Percentiles rank a stretch among this genome's conserved stretches.
These are phyloP conservation scores for Euleptes europaea DNA, from an alignment of 2,113 vertebrate species.

Conservation along the genomic window DNA sequence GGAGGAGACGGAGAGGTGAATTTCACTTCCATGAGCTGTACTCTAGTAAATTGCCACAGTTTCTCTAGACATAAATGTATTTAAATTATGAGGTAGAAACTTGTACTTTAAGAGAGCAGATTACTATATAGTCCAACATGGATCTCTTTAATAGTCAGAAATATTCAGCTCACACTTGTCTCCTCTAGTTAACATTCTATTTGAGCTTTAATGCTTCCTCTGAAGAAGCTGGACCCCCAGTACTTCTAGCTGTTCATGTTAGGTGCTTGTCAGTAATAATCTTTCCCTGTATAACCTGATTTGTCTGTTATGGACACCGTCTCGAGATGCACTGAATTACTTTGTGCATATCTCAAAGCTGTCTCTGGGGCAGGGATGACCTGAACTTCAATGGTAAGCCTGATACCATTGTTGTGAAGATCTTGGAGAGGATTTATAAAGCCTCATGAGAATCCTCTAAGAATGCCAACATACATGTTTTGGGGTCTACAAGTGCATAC, in stretches of 20 bases:
- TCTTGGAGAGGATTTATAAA: not conserved
- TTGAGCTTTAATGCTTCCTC: not conserved
- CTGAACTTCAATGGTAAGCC: not conserved
- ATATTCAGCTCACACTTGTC: not conserved
- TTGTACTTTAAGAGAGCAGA: not conserved
- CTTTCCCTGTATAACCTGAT: not conserved
- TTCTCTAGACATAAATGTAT: not conserved
- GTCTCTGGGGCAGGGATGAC: not conserved
- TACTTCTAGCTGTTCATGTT: not conserved
- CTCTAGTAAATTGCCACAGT: not conserved
- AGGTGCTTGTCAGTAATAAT: not conserved
- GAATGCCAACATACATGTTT: not conserved
- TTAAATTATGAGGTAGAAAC: not conserved
- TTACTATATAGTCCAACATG: not conserved
- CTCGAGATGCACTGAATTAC: not conserved
- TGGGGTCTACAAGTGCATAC: not conserved
- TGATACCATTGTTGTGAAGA: not conserved
- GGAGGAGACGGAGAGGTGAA: not conserved
- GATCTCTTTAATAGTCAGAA: not conserved
- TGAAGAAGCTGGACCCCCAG: not conserved
- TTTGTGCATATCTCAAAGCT: not conserved
- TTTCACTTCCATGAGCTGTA: not conserved
- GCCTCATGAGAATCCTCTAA: not conserved
- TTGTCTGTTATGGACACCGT: not conserved
- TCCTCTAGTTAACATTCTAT: not conserved